Percentiles rank a stretch among this genome's conserved stretches.
Conservation (phyloP, 2,797 vertebrate species). For the Erethizon dorsatum region DNA sequence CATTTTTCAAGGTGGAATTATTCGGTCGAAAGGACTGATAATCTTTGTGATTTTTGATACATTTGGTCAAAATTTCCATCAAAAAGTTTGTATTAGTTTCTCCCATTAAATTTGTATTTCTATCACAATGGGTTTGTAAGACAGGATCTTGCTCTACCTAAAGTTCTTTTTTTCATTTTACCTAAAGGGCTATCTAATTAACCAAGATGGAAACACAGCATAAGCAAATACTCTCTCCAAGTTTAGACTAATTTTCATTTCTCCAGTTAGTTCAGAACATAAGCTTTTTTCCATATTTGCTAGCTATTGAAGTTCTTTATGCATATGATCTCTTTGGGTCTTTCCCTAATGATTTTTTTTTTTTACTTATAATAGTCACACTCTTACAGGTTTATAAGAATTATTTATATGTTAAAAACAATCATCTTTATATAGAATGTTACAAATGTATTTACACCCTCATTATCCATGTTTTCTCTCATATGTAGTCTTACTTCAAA, state of each 20-base stretch:
- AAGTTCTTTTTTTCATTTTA: neutral
- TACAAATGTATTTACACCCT: slow-evolving; percentile 13
- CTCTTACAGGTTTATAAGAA: slow-evolving; percentile 20
- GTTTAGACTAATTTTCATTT: neutral
- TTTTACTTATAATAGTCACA: neutral
- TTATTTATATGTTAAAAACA: slow-evolving; percentile 22
- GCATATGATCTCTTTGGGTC: neutral
- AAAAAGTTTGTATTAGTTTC: neutral
- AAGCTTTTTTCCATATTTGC: neutral
- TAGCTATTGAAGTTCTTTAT: neutral
- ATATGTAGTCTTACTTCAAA: neutral
- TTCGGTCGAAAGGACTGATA: neutral
- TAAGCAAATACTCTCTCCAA: neutral
- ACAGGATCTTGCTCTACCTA: neutral
- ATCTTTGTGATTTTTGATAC: neutral
- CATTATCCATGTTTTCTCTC: neutral
- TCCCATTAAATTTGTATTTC: neutral
- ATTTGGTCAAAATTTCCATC: neutral
- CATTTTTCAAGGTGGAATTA: neutral
- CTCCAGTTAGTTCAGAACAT: neutral
- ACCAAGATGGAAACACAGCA: neutral
- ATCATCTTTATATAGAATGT: neutral
- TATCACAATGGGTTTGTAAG: neutral
- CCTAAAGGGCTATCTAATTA: neutral
- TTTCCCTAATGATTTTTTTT: neutral